Percentiles rank a stretch among this genome's conserved stretches.
Evolutionary conservation across 1,140 invertebrate species (phyloP).

Genomic region (Manduca sexta): DNA sequence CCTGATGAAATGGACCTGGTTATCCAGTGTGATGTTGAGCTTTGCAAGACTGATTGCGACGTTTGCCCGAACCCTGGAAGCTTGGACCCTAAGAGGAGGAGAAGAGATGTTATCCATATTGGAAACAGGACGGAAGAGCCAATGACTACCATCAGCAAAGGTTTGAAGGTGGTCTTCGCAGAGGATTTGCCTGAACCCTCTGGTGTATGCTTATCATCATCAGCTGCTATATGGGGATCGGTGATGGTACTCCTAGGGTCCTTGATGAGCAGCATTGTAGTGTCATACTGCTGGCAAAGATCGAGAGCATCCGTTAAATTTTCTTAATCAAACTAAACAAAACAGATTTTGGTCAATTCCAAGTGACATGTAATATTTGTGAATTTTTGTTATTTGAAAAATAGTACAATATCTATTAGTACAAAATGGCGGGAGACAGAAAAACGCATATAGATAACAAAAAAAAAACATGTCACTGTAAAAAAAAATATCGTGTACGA

Average conservation of each 20-base stretch:
- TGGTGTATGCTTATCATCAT: conserved; percentile 57
- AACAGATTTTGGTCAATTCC: no score
- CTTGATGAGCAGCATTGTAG: conserved; percentile 50
- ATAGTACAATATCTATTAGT: no score
- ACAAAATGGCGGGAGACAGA: no score
- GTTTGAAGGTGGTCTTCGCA: conserved; percentile 78
- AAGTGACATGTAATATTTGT: no score
- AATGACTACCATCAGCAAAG: conserved; percentile 75
- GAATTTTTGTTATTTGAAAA: no score
- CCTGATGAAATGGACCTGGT: conserved; percentile 90
- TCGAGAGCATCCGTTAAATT: conserved; percentile 46
- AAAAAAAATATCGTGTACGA: no score
- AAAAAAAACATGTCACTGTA: neutral
- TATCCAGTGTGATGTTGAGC: conserved; percentile 88
- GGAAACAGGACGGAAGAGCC: conserved; percentile 72
- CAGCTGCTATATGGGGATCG: conserved; percentile 64
- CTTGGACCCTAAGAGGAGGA: conserved; percentile 77
- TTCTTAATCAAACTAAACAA: conserved; percentile 14
- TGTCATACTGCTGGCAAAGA: conserved; percentile 54
- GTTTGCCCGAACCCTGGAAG: conserved; percentile 81
- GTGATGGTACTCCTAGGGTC: conserved; percentile 50
- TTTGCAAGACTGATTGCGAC: conserved; percentile 87
- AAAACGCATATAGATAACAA: no score
- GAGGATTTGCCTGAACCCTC: conserved; percentile 74
- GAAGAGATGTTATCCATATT: conserved; percentile 65